Evolutionary conservation across 2,888 invertebrate species (phyloP), one percentile per base, ranked within the genome.

Genomic region (Chydorus sphaericus): DNA sequence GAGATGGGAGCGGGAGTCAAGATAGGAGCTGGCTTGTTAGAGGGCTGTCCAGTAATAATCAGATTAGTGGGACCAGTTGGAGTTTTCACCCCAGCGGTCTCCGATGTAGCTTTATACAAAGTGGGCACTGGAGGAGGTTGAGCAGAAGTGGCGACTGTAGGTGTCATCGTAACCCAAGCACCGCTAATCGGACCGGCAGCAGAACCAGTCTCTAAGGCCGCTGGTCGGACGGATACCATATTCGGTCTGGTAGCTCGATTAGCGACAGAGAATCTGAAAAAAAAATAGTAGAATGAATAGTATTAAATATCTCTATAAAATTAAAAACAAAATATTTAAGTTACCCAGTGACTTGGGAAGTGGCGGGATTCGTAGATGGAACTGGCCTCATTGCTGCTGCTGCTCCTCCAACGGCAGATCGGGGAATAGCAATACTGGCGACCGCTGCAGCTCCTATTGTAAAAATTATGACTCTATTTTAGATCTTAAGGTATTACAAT

Each of bases 381-480:
- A 18, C 37, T 11, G 52, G 52, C n/a, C 52, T 52, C 18, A 26
- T 52, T 31, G 33, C 11, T 3, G 48, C 29, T 11, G 53, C 20
- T 3, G 39, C 18, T 5, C 30, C 36, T 5, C 20, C 76, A 5
- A 82, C 79, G 57, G 77, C 75, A 33, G 76, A 74, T 56, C 83
- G 76, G 1, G 83, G 80, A 7, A 82, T 80, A 11, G 83, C 79
- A 20, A 85, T 75, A 60, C 81, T 83, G 0, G 84, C 84, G 3
- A 83, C 84, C 11, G 83, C 83, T 0, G 83, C 83, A 16, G 83
- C 77, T 2, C 84, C 84, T 57, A 6, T 49, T 28, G 1, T 28
- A 29, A 30, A 44, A 20, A 8, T 8, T 8, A 54, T 44, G 14
- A 30, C 3, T 3, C 4, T 16, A 4, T 51, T 4, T 28, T n/a